Base-by-base conservation (phyloP, 1,140 invertebrate species). In the Drosophila miranda region DNA sequence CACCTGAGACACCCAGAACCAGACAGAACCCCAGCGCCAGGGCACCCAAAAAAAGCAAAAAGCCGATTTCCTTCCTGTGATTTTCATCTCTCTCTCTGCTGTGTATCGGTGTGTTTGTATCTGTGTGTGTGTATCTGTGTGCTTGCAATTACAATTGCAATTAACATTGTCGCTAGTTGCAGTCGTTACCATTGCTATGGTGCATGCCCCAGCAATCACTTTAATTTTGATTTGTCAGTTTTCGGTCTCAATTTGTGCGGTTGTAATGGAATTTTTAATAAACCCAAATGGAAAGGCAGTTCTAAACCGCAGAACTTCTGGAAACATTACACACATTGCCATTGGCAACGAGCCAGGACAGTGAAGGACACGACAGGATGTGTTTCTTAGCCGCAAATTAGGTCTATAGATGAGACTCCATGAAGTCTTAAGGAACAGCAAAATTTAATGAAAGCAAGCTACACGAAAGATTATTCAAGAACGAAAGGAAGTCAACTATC, bases 171-270 rank as follows among this genome's bases (percentile, higher is more conserved):
- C 42, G 49, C 61, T 46, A 49, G 70, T 68, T 81, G 48, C 58
- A 11, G 34, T 38, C 34, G 11, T 38, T 26, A 38, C 11, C 11
- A 13, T 13, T 38, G 34, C 34, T 38, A 11, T 38, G 34, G 3
- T 62, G 45, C 23, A 26, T 26, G 62, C 28, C 28, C 19, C 59
- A 38, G 44, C 28, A 68, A 60, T 75, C 75, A 75, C 78, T 87
- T 87, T 87, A 87, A 87, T 87, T 87, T 87, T 87, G 82, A 87
- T 78, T 87, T 87, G 83, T 87, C 75, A 69, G 75, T 86, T 87
- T 87, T 63, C 59, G 78, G 78, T 75, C 57, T 69, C 78, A 71
- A 78, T 86, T 70, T 71, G 70, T 56, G 82, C 55, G 62, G 51
- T 53, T 67, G 64, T 80, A 87, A 87, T 87, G 82, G 82, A 87